Evolutionary conservation across 2,888 invertebrate genomes (phyloP).

Genomic region (Drosophila flavopinicola): DNA sequence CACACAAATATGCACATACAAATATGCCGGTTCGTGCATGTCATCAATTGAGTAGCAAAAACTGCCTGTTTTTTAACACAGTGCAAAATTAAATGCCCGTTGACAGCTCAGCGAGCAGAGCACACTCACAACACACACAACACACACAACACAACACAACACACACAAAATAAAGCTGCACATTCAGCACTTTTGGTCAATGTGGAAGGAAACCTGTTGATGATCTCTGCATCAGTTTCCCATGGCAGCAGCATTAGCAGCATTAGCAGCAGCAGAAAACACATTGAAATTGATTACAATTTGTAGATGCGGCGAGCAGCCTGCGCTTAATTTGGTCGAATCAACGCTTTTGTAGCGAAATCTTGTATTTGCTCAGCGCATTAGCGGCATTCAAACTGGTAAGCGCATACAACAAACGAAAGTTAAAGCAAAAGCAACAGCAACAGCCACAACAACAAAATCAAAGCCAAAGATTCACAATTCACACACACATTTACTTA

Average conservation of each 20-base stretch:
- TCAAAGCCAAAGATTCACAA: neutral
- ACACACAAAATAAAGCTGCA: conserved; percentile 41
- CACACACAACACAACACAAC: conserved; percentile 30
- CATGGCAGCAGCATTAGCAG: conserved; percentile 34
- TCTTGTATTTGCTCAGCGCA: conserved; percentile 59
- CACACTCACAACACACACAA: conserved; percentile 31
- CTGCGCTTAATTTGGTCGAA: conserved; percentile 71
- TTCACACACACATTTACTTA: neutral
- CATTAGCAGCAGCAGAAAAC: conserved; percentile 14
- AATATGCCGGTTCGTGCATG: conserved; percentile 6
- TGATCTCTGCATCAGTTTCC: conserved; percentile 56
- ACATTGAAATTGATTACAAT: conserved; percentile 67
- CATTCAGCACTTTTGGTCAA: conserved; percentile 39
- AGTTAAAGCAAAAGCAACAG: conserved; percentile 50
- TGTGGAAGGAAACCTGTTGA: conserved; percentile 64
- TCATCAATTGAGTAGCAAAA: conserved; percentile 3
- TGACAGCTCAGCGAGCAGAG: conserved; percentile 59
- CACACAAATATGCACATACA: neutral
- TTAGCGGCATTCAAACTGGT: conserved; percentile 62
- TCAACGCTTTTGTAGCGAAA: conserved; percentile 68
- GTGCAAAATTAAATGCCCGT: conserved; percentile 35
- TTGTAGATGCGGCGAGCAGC: conserved; percentile 47
- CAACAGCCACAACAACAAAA: conserved; percentile 1
- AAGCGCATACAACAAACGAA: conserved; percentile 47
- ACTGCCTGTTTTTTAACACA: conserved; percentile 8